A percentile compares a stretch with the other conserved stretches of the same genome.
These are phyloP conservation scores for Mormyrus lacerda DNA, from an alignment of 2,113 vertebrate genomes.

Conservation along the genomic window DNA sequence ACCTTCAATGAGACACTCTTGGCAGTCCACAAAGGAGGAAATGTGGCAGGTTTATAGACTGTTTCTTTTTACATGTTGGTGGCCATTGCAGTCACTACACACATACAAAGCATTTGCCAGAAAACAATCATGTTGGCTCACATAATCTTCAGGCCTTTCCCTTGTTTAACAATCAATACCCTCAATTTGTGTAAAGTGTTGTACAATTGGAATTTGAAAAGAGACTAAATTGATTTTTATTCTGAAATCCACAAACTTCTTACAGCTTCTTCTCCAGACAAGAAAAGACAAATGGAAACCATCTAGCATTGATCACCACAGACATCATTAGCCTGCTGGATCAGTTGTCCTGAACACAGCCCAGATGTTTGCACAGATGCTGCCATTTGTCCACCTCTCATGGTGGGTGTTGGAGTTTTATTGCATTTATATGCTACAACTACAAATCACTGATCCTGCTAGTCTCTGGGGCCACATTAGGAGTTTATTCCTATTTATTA, in stretches of 20 bases:
- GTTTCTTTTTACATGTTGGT: background rate
- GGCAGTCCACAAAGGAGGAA: background rate
- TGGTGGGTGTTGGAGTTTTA: background rate
- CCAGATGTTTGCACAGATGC: slow-evolving; percentile 20
- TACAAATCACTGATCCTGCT: slow-evolving; percentile 9
- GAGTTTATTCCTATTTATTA: slow-evolving; percentile 16
- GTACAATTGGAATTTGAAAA: background rate
- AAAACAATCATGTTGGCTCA: background rate
- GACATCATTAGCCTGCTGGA: background rate
- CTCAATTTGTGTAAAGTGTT: background rate
- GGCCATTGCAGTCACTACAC: background rate
- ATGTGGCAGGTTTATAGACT: background rate
- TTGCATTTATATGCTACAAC: background rate
- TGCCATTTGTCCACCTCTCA: background rate
- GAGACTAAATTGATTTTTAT: background rate
- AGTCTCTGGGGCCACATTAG: slow-evolving; percentile 11
- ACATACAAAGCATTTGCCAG: background rate
- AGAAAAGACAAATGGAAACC: background rate
- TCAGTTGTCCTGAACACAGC: background rate
- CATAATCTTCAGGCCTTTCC: background rate
- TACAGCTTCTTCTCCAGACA: background rate
- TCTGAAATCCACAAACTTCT: background rate
- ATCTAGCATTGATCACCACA: background rate
- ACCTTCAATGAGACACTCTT: background rate
- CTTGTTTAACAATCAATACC: background rate